phyloP scores from a whole-genome alignment of 2,797 vertebrate species.

The Vultur gryphus region DNA sequence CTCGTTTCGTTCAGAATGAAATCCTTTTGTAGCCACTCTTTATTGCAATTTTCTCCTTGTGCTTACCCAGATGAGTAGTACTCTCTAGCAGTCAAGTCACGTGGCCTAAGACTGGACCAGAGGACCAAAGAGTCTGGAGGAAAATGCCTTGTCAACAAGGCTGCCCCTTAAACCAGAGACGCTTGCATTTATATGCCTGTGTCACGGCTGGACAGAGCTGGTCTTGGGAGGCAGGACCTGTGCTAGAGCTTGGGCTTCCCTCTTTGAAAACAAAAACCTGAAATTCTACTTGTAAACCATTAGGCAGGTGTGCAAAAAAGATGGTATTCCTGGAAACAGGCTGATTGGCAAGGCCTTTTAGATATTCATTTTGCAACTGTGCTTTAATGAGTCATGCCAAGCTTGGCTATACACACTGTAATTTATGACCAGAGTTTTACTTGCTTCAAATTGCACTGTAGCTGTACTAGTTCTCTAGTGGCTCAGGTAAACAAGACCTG shows the following conservation, averaged over 20 bases:
- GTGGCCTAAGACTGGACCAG: background rate
- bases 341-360: background rate
- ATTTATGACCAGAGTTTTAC: background rate
- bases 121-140: background rate
- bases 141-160: background rate
- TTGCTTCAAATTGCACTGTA: background rate
- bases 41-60: background rate
- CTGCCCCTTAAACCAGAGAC: background rate
- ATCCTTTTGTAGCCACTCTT: background rate
- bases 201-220: background rate
- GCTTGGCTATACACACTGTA: background rate
- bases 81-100: background rate
- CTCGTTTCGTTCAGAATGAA: background rate
- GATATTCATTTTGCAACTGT: background rate
- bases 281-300: background rate
- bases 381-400: background rate
- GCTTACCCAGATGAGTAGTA: background rate
- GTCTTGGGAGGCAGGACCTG: background rate
- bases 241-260: background rate
- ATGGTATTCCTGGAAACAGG: background rate
- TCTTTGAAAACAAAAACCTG: background rate
- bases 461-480: background rate
- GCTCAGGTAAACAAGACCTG: background rate
- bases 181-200: rapidly evolving
- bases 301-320: background rate